phyloP scores from a whole-genome alignment of 1,140 invertebrate genomes.

The Tribolium castaneum region DNA sequence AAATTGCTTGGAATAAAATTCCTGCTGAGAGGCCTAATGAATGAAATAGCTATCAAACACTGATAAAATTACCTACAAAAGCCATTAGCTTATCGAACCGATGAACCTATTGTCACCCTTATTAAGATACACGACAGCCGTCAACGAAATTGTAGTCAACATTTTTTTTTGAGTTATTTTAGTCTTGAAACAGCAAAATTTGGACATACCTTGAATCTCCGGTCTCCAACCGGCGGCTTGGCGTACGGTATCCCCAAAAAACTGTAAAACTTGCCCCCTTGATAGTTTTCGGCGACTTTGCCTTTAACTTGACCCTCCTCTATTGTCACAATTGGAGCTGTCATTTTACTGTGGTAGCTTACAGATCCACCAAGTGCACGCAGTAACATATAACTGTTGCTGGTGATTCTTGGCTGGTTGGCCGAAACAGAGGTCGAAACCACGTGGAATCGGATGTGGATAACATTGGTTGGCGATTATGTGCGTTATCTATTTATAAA shows the following conservation, averaged over 20 bases:
- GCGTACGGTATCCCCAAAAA: slow-evolving; percentile 59
- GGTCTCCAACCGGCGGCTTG: slow-evolving; percentile 1
- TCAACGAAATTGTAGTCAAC: too few species aligned
- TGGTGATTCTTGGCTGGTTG: neutral
- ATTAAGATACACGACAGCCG: too few species aligned
- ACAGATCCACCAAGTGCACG: neutral
- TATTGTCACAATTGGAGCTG: slow-evolving; percentile 50
- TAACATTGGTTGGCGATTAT: slow-evolving; percentile 13
- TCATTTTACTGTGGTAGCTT: neutral
- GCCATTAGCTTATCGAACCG: too few species aligned
- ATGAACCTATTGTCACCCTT: too few species aligned
- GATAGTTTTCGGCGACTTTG: slow-evolving; percentile 58
- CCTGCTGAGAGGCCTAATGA: too few species aligned
- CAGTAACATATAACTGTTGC: neutral
- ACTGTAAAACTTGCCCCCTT: slow-evolving; percentile 62
- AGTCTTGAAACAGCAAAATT: neutral
- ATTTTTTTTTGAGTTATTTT: neutral
- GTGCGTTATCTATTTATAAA: slow-evolving; percentile 27
- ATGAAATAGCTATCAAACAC: too few species aligned
- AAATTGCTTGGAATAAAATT: too few species aligned
- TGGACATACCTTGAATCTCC: slow-evolving; percentile 17
- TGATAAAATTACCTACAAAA: too few species aligned
- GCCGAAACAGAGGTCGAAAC: slow-evolving; percentile 8
- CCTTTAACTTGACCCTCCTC: slow-evolving; percentile 60
- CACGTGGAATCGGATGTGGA: slow-evolving; percentile 17